Base-by-base conservation (phyloP, 53 echinoderm and acorn worm genomes). In the Patiria pectinifera region DNA sequence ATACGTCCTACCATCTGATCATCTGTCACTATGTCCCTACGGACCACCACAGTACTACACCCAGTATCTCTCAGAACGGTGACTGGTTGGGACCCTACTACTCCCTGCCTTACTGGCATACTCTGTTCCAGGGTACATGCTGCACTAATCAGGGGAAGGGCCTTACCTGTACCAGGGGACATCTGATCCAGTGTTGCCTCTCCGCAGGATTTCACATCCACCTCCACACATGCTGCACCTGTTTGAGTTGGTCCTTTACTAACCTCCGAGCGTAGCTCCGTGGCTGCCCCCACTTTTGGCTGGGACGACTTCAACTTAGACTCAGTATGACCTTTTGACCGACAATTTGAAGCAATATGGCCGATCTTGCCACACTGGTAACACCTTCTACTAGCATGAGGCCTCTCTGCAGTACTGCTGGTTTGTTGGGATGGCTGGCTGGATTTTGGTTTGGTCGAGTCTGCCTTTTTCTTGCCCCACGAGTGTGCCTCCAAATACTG, bases 401-500 rank as follows among this genome's bases (percentile, higher is more conserved):
- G 2, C 6, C 24, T 79, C 19, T 75, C 47, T 3, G 6, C 4
- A 8, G 85, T 45, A 46, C 47, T 79, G 45, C 13, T 46, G 15
- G 11, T 46, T 79, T 45, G 79, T 24, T 15, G 2, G 2, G 15
- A 46, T 79, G 45, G 18, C 45, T 79, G 47, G 19, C 14, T 45
- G 7, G 48, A 45, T 63, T 84, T 84, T 1, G 53, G 82, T n/a
- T 47, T 71, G 14, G 23, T 69, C 81, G 7, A 2, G 10, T 80
- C 66, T 62, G 19, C 19, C 11, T 63, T 82, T 23, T 82, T 81
- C 70, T 85, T 43, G 46, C 12, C 66, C 48, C 63, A 69, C 7
- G 70, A 35, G 63, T 96, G 94, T 13, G 94, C 96, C 21, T 96
- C 96, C 0, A 71, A 19, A 86, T 90, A 95, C 72, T 92, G 93